Conservation (phyloP, 2,888 invertebrate species). For the Caenorhabditis sulstoni region DNA sequence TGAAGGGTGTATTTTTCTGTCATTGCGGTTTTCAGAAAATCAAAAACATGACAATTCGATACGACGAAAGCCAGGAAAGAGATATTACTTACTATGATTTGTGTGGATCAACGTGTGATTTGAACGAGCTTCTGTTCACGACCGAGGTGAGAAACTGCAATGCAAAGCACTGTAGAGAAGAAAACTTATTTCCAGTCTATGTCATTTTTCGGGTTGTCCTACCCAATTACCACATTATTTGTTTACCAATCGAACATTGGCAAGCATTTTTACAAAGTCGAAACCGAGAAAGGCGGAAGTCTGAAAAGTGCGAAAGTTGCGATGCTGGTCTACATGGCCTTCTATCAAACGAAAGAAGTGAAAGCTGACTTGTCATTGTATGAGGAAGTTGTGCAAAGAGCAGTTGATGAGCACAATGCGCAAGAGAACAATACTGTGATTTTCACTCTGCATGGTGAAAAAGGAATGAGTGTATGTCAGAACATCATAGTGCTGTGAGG, state of each 20-base stretch:
- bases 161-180: not conserved
- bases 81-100: conserved; percentile 65
- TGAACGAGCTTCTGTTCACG: conserved; percentile 68
- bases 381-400: conserved; percentile 53
- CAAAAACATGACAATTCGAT: conserved; percentile 32
- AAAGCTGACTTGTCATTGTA: conserved; percentile 60
- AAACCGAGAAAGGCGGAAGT: conserved; percentile 5
- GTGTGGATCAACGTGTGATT: conserved; percentile 65
- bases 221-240: conserved; percentile 61
- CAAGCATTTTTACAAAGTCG: conserved; percentile 67
- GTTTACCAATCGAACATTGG: conserved; percentile 71
- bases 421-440: conserved; percentile 24
- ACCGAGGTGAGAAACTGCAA: conserved; percentile 49
- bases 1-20: not conserved
- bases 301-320: conserved; percentile 58
- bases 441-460: conserved; percentile 64
- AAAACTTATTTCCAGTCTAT: conserved; percentile 12
- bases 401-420: conserved; percentile 59
- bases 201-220: conserved; percentile 55
- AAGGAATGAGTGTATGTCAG: conserved; percentile 60
- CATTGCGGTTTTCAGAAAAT: conserved; percentile 32
- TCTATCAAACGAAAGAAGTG: conserved; percentile 63
- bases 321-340: conserved; percentile 70
- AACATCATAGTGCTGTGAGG: too few species aligned
- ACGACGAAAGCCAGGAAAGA: conserved; percentile 26